Evolutionary conservation across 2,797 vertebrate genomes (phyloP).

Genomic region (Brotogeris chrysoptera): DNA sequence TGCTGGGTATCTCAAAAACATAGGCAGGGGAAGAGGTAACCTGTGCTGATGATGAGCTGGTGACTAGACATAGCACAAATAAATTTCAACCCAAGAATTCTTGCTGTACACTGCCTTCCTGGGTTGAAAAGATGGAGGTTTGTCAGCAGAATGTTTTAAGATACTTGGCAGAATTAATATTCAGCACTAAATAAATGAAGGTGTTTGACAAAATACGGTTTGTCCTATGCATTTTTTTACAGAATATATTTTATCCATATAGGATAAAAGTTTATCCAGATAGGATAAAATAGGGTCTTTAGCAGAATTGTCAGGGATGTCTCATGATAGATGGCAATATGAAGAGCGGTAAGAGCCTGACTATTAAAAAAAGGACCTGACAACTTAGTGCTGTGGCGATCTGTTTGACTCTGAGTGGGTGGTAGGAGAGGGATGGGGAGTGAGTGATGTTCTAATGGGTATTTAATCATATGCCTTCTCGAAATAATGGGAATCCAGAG

Average conservation of each 20-base stretch:
- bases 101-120: not conserved
- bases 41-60: not conserved
- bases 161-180: conserved; percentile 41
- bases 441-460: not conserved
- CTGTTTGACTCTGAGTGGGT: not conserved
- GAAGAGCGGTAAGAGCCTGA: not conserved
- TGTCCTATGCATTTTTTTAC: conserved; percentile 17
- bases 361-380: not conserved
- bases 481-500: conserved; percentile 38
- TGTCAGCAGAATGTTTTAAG: conserved; percentile 27
- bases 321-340: not conserved
- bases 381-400: not conserved
- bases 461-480: conserved; percentile 18
- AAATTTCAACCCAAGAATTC: not conserved
- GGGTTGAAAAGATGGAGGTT: not conserved
- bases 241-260: conserved; percentile 25
- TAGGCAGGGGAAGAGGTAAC: not conserved
- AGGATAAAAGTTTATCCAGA: not conserved
- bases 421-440: not conserved
- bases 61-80: not conserved
- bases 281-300: not conserved
- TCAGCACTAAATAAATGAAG: conserved; percentile 1
- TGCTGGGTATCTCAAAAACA: not conserved
- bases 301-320: conserved; percentile 10
- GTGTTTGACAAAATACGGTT: conserved; percentile 43